Evolutionary conservation across 2,113 vertebrate species (phyloP).

Genomic region (Albula glossodonta): DNA sequence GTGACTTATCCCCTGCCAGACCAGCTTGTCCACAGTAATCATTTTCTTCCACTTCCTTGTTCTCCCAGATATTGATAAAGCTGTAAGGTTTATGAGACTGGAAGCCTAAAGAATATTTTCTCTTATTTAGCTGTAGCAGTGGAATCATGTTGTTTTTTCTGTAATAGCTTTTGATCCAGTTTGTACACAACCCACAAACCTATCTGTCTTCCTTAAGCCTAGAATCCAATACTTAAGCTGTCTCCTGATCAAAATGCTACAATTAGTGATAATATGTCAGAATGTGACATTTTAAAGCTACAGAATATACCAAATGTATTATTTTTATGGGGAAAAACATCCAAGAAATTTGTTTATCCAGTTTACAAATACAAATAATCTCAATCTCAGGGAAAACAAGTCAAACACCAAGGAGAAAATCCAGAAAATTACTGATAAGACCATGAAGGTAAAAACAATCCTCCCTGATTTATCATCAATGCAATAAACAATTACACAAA

Average conservation of each 20-base stretch:
- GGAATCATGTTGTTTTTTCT: conserved; percentile 55
- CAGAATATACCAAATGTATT: not conserved
- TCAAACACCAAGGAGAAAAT: no score
- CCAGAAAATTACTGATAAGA: no score
- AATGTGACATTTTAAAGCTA: not conserved
- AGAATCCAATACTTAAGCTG: not conserved
- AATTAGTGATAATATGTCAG: not conserved
- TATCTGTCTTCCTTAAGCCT: not conserved
- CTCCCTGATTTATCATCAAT: no score
- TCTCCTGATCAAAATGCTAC: not conserved
- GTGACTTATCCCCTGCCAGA: conserved; percentile 80
- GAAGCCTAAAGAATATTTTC: conserved; percentile 71
- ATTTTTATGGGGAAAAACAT: not conserved
- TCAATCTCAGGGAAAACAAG: no score
- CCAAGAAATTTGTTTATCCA: no score
- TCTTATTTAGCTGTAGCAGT: conserved; percentile 56
- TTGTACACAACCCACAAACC: not conserved
- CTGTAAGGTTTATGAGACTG: conserved; percentile 75
- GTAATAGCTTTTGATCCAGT: conserved; percentile 28
- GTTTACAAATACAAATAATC: no score
- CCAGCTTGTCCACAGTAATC: conserved; percentile 83
- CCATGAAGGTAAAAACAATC: no score
- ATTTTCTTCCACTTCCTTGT: conserved; percentile 78
- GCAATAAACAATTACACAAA: no score
- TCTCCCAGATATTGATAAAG: conserved; percentile 82